phyloP scores from a whole-genome alignment of 2,888 invertebrate genomes.

The Melieria crassipennis region DNA sequence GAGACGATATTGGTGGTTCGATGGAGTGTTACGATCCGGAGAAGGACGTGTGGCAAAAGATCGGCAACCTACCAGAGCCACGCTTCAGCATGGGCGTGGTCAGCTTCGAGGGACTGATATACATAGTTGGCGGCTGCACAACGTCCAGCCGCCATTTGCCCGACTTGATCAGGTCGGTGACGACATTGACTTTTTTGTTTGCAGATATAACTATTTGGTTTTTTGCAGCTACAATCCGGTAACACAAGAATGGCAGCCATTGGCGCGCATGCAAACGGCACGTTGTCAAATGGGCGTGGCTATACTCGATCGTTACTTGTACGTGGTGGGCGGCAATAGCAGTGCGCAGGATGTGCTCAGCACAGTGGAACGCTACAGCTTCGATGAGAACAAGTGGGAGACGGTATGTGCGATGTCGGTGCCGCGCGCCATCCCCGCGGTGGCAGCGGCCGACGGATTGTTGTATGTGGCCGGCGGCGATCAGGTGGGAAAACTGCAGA shows the following conservation, averaged over 20 bases:
- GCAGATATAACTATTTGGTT: not conserved
- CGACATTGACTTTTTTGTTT: not conserved
- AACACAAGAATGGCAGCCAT: conserved; percentile 79
- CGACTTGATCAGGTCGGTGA: conserved; percentile 71
- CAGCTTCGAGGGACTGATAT: conserved; percentile 73
- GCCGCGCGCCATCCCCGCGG: conserved; percentile 84
- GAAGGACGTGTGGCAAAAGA: conserved; percentile 79
- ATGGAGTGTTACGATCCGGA: conserved; percentile 89
- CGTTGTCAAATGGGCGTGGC: conserved; percentile 91
- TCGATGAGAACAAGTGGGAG: conserved; percentile 74
- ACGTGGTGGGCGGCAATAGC: conserved; percentile 90
- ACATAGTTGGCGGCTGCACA: conserved; percentile 91
- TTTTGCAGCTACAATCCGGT: conserved; percentile 77
- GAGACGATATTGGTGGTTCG: conserved; percentile 87
- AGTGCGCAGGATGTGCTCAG: conserved; percentile 81
- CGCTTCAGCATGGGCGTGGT: conserved; percentile 93
- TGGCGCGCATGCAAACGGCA: conserved; percentile 82
- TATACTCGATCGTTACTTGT: conserved; percentile 83
- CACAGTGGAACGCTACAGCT: conserved; percentile 77
- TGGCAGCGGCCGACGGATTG: conserved; percentile 83
- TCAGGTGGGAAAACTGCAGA: conserved; percentile 65
- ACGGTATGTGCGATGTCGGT: conserved; percentile 78
- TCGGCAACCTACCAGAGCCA: conserved; percentile 83
- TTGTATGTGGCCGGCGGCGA: conserved; percentile 88
- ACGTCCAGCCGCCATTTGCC: conserved; percentile 81